Base-by-base conservation (phyloP, 1,140 invertebrate genomes). In the Drosophila seguyi region DNA sequence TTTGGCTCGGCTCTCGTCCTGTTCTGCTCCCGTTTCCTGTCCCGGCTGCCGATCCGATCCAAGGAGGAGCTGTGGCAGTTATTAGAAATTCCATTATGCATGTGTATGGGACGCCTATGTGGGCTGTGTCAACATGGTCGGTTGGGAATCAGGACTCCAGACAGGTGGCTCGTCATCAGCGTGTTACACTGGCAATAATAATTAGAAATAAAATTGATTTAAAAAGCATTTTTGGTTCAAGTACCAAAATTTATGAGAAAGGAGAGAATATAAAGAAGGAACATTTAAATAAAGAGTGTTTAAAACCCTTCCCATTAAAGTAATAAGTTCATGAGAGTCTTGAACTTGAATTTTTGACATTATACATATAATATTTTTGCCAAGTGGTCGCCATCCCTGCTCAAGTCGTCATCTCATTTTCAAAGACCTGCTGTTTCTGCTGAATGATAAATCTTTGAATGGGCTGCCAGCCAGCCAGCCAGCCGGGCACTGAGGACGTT, bases 61-160 rank as follows among this genome's bases (percentile, higher is more conserved):
- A 18, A 36, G 48, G 20, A 22, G 41, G 27, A 72, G 57, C 53
- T 74, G 53, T 65, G 66, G 61, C 71, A 66, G 65, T 85, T 90
- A 90, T 90, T 90, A 90, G 81, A 90, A 90, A 90, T 90, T 90
- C 85, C 81, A 90, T 90, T 90, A 90, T 85, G 80, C 60, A 66
- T 81, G 80, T 71, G 62, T 80, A 78, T 73, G 82, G 71, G 77
- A 60, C 44, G 73, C 75, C 50, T 52, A 53, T 75, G 48, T 76
- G 80, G 50, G 58, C 62, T 79, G 36, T 84, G 85, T 90, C 81
- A 90, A 90, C 85, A 88, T 59, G 58, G 61, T 41, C 55, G 47
- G 50, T 48, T 47, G 44, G 66, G 60, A 68, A 47, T 48, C 61
- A 48, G 62, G 53, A 42, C 20, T 29, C 55, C 14, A 48, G 66